phyloP scores from a whole-genome alignment of 2,888 invertebrate species.

The Lypha dubia region DNA sequence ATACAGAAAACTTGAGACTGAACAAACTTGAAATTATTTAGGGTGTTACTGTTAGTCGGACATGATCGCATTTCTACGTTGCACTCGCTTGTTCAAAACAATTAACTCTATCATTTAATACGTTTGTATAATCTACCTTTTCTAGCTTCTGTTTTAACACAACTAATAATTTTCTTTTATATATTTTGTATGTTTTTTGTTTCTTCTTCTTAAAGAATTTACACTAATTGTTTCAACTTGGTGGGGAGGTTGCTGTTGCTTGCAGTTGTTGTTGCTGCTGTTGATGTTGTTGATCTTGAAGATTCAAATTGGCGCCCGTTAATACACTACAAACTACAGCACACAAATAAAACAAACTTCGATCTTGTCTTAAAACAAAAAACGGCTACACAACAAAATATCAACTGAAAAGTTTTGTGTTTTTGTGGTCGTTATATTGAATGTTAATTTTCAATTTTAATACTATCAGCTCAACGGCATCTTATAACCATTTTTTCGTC shows the following conservation, averaged over 20 bases:
- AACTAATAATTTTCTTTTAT: slow-evolving; percentile 61
- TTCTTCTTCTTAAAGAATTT: slow-evolving; percentile 56
- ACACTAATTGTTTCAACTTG: slow-evolving; percentile 62
- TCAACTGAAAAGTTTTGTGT: neutral
- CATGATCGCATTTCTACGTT: neutral
- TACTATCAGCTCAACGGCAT: slow-evolving; percentile 67
- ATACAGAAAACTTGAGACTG: no score
- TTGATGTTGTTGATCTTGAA: slow-evolving; percentile 50
- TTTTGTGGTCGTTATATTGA: slow-evolving; percentile 55
- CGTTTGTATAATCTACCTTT: slow-evolving; percentile 56
- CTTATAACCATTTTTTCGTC: slow-evolving; percentile 41
- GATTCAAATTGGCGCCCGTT: slow-evolving; percentile 69
- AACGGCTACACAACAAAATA: neutral
- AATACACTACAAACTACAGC: slow-evolving; percentile 4
- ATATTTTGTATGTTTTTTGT: slow-evolving; percentile 42
- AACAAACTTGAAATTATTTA: no score
- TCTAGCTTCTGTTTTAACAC: slow-evolving; percentile 69
- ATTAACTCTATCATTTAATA: slow-evolving; percentile 62
- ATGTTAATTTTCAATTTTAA: slow-evolving; percentile 64
- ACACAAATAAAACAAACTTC: slow-evolving; percentile 5
- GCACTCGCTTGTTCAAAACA: slow-evolving; percentile 19
- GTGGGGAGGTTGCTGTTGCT: slow-evolving; percentile 14
- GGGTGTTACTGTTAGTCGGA: slow-evolving; percentile 5
- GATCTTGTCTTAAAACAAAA: slow-evolving; percentile 28
- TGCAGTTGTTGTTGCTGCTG: slow-evolving; percentile 4